Conservation (phyloP, 2,113 vertebrate genomes). For the Leiothrix lutea region DNA sequence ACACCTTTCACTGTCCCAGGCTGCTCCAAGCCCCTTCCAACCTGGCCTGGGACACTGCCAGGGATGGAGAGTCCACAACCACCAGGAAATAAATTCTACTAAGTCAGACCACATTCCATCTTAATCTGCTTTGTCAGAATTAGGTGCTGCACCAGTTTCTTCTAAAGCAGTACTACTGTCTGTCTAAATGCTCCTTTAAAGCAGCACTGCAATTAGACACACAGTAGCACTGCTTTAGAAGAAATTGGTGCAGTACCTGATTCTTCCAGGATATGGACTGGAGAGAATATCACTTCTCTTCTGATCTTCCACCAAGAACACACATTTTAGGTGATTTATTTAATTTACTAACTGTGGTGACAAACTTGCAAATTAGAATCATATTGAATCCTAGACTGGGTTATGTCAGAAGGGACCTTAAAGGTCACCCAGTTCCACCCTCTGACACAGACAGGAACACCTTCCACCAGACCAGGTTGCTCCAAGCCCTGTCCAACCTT, state of each 20-base stretch:
- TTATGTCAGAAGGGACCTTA: neutral
- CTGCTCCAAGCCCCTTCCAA: accelerated
- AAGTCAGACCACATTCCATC: neutral
- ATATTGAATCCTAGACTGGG: neutral
- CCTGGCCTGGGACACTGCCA: neutral
- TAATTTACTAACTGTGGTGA: neutral
- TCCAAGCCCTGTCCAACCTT: accelerated
- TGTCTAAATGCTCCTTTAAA: neutral
- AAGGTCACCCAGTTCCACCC: neutral
- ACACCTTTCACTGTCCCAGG: neutral
- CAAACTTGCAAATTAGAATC: neutral
- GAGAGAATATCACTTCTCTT: neutral
- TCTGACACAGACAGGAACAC: neutral
- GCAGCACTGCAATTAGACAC: neutral
- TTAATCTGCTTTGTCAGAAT: neutral
- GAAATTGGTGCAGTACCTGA: neutral
- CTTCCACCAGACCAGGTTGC: accelerated
- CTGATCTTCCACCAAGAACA: neutral
- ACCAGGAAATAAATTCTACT: neutral
- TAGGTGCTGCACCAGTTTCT: too few species aligned
- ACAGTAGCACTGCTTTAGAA: neutral
- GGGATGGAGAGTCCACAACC: neutral
- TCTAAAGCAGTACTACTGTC: too few species aligned
- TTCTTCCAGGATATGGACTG: neutral
- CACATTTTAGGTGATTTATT: neutral